Evolutionary conservation across 2,797 vertebrate genomes (phyloP), one percentile per base, ranked within the genome.

Genomic region (Coregonus suidteri): DNA sequence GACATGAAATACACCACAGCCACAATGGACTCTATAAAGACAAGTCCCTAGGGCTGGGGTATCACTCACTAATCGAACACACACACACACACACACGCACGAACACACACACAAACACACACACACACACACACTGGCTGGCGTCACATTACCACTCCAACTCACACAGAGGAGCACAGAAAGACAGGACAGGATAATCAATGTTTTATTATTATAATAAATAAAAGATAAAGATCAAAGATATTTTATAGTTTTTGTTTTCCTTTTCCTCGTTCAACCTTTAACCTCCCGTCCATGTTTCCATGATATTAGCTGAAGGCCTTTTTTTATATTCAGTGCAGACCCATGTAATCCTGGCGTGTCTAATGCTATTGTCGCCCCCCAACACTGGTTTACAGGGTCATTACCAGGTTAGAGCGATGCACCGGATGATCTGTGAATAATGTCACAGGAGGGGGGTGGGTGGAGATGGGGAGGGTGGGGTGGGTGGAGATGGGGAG

Each of bases 401-500:
- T 96, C 96, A 97, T 97, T 97, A 97, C 95, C 94, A 93, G 94
- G 95, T 94, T 96, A 96, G 93, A 95, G 94, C 96, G 96, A 92
- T 91, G 92, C 82, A 82, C 90, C 80, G 89, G 93, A 89, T 94
- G 94, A 95, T 98, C 97, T 96, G 95, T 95, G 96, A 98, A 98
- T 99, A 98, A 98, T 98, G 96, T 96, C 93, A 94, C 86, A 93
- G 85, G 85, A 16, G 70, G 68, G 62, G 51, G 9, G 54, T 56
- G 75, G 54, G 18, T 59, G 54, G 18, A 6, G 62, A 30, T 64
- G 20, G 20, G 20, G 20, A 20, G 20, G 20, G 62, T 15, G 62
- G 62, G 77, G 2, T 9, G 20, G 62, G 18, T 59, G 54, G 18
- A 6, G 62, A 30, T 64, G 20, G 20, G 20, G 20, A 20, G 20